phyloP scores from a whole-genome alignment of 2,113 vertebrate genomes.

The Panurus biarmicus region DNA sequence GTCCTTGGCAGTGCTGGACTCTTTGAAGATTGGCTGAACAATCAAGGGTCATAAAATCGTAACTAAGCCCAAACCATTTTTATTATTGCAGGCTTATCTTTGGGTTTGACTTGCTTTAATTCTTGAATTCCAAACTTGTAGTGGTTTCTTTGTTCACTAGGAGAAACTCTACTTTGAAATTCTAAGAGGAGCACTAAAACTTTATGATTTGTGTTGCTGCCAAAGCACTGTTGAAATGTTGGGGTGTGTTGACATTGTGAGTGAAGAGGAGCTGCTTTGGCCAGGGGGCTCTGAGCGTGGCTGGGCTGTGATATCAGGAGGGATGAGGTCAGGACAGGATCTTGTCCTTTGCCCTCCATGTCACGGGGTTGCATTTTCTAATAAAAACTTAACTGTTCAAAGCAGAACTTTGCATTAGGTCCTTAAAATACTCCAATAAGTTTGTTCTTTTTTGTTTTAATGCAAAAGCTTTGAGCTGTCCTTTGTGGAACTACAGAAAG shows the following conservation, averaged over 20 bases:
- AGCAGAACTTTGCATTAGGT: background rate
- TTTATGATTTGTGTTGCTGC: background rate
- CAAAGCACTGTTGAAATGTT: background rate
- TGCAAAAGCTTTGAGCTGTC: background rate
- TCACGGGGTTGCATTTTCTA: background rate
- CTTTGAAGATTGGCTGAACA: background rate
- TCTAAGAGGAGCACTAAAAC: background rate
- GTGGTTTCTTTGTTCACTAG: background rate
- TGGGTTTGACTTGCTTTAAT: background rate
- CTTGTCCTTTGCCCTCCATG: accelerated
- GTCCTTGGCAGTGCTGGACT: background rate
- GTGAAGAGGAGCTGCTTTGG: background rate
- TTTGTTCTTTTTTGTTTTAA: background rate
- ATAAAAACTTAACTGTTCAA: background rate
- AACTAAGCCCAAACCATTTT: background rate
- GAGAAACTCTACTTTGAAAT: background rate
- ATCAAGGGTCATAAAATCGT: background rate
- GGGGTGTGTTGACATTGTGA: background rate
- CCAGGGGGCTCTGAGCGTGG: background rate
- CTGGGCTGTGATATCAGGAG: background rate
- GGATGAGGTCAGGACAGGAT: background rate
- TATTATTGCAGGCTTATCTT: background rate
- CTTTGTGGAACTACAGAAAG: background rate
- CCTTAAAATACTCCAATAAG: background rate
- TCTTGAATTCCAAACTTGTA: background rate